These are phyloP conservation scores for Simalia tracyae DNA, from an alignment of 2,797 vertebrate species.

Conservation along the genomic window DNA sequence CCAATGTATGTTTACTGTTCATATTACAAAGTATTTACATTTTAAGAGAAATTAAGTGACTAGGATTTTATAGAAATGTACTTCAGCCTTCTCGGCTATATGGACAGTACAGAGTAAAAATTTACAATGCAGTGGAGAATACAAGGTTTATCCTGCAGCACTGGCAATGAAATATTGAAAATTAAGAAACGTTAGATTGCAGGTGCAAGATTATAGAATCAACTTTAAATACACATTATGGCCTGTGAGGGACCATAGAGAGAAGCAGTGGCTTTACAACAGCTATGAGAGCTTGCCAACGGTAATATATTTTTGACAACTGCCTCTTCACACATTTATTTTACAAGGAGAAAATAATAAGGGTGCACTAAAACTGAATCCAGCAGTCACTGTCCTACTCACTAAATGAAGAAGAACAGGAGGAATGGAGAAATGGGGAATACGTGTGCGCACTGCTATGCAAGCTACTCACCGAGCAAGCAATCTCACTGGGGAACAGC, in stretches of 20 bases:
- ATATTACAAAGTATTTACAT: neutral
- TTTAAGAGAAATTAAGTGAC: slow-evolving; percentile 6
- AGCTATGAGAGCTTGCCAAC: neutral
- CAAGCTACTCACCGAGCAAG: too few species aligned
- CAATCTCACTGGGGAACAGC: too few species aligned
- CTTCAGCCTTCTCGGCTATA: neutral
- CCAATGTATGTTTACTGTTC: neutral
- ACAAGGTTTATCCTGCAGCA: neutral
- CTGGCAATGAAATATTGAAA: neutral
- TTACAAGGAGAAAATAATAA: neutral
- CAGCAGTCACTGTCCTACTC: neutral
- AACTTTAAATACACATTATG: neutral
- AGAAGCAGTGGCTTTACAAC: neutral
- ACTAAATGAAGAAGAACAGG: neutral
- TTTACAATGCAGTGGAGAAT: neutral
- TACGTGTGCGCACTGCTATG: too few species aligned
- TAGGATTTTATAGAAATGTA: slow-evolving; percentile 13
- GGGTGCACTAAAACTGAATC: neutral
- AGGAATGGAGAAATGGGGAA: neutral
- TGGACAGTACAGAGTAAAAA: neutral
- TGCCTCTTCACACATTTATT: neutral
- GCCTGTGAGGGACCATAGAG: neutral
- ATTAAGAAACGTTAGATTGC: neutral
- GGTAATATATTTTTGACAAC: neutral
- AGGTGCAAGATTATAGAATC: neutral